Conservation (phyloP, 2,888 invertebrate species). For the Leptinotarsa juncta region DNA sequence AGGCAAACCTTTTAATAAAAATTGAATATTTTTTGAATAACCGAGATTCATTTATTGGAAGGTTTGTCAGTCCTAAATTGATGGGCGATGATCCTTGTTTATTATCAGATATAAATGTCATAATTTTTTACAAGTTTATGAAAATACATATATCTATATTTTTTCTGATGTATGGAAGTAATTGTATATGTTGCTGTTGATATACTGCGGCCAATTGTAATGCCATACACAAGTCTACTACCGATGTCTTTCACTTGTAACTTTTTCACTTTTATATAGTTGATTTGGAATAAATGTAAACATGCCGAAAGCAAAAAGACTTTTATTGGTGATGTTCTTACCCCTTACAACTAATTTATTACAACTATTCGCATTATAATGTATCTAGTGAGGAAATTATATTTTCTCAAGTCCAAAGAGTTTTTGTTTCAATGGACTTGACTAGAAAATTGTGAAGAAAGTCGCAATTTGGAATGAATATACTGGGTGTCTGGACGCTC, state of each 20-base stretch:
- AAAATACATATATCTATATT: conserved; percentile 60
- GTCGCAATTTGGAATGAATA: no score
- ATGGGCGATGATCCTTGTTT: conserved; percentile 50
- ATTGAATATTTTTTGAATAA: conserved; percentile 34
- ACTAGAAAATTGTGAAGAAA: no score
- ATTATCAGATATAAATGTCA: conserved; percentile 63
- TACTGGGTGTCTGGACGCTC: no score
- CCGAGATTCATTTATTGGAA: conserved; percentile 33
- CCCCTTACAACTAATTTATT: no score
- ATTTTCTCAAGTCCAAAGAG: no score
- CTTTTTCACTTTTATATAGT: conserved; percentile 67
- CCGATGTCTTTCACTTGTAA: conserved; percentile 65
- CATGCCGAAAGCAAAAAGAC: conserved; percentile 60
- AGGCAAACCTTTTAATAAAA: conserved; percentile 29
- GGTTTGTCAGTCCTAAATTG: conserved; percentile 36
- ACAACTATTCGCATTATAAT: no score
- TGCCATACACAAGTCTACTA: conserved; percentile 64
- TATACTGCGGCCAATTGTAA: conserved; percentile 41
- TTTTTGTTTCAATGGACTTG: no score
- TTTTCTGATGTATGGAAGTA: conserved; percentile 64
- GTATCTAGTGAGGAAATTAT: no score
- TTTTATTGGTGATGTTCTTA: conserved; percentile 36
- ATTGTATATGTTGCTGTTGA: conserved; percentile 47
- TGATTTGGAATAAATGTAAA: conserved; percentile 66
- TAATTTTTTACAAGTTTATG: conserved; percentile 65